These are phyloP conservation scores for Ectropis crepuscularia DNA, from an alignment of 2,888 invertebrate species.

Conservation along the genomic window DNA sequence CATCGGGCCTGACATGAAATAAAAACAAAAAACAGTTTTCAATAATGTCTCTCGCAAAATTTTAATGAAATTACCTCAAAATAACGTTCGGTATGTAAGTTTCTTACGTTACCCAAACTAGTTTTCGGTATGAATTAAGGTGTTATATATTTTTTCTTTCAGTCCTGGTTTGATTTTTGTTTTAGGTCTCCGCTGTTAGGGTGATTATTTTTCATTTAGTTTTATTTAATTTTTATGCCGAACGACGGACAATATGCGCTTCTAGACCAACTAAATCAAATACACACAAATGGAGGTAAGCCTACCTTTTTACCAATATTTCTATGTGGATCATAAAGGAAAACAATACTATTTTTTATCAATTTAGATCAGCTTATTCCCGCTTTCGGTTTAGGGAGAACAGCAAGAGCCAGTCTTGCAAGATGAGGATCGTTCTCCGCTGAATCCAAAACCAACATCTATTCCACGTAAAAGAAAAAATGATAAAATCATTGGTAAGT, in stretches of 20 bases:
- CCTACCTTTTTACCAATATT: constrained; percentile 2
- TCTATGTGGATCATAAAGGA: neutral
- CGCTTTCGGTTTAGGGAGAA: constrained; percentile 56
- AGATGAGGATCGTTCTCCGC: constrained; percentile 63
- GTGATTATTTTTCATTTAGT: constrained; percentile 53
- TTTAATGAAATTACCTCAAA: constrained; percentile 72
- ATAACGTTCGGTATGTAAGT: constrained; percentile 58
- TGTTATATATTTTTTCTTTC: constrained; percentile 41
- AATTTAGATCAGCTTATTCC: neutral
- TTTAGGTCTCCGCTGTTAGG: constrained; percentile 60
- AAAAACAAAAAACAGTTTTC: constrained; percentile 81
- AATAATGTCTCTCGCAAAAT: constrained; percentile 75
- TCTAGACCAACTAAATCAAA: constrained; percentile 50
- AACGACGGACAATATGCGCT: constrained; percentile 56
- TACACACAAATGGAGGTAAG: constrained; percentile 70
- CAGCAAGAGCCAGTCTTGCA: constrained; percentile 63
- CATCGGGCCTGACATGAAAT: constrained; percentile 67
- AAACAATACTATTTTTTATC: neutral
- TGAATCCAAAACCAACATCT: constrained; percentile 55
- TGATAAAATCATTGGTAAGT: constrained; percentile 59
- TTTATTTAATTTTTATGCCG: constrained; percentile 53
- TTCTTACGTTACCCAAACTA: constrained; percentile 15
- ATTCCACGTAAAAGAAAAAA: constrained; percentile 61
- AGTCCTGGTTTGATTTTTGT: constrained; percentile 57
- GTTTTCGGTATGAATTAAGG: constrained; percentile 6